phyloP scores from a whole-genome alignment of 2,797 vertebrate species.

The Pampus argenteus region DNA sequence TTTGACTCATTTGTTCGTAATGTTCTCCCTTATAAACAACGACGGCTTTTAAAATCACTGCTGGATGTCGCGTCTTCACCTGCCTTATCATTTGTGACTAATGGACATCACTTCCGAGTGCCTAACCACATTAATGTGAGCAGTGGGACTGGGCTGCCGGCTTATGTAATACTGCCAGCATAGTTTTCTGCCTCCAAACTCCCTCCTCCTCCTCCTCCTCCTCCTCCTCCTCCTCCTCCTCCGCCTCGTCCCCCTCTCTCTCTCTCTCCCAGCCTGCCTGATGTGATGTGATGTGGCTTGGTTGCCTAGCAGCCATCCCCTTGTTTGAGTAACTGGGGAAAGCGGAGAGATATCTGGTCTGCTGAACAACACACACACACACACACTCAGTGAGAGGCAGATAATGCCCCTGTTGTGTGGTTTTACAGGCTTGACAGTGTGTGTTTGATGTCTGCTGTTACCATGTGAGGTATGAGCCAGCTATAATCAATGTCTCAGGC shows the following conservation, averaged over 20 bases:
- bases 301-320: slow-evolving; percentile 85
- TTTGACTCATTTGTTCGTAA: slow-evolving; percentile 52
- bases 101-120: slow-evolving; percentile 79
- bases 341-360: slow-evolving; percentile 75
- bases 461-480: slow-evolving; percentile 66
- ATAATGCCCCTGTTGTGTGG: slow-evolving; percentile 61
- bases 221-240: not conserved
- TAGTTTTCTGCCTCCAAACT: slow-evolving; percentile 74
- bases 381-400: slow-evolving; percentile 39
- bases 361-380: slow-evolving; percentile 64
- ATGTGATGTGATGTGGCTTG: slow-evolving; percentile 81
- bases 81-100: slow-evolving; percentile 78
- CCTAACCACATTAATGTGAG: slow-evolving; percentile 78
- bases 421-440: slow-evolving; percentile 66
- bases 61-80: slow-evolving; percentile 70
- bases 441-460: slow-evolving; percentile 76
- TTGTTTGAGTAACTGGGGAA: slow-evolving; percentile 83
- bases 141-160: slow-evolving; percentile 72
- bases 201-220: slow-evolving; percentile 40
- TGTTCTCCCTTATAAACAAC: slow-evolving; percentile 60
- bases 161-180: slow-evolving; percentile 84
- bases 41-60: slow-evolving; percentile 64
- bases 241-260: slow-evolving; percentile 1
- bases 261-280: slow-evolving; percentile 62
- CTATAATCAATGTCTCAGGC: slow-evolving; percentile 71